A percentile compares a stretch with the other conserved stretches of the same genome.
These are phyloP conservation scores for Chelon auratus DNA, from an alignment of 2,797 vertebrate genomes.

Conservation along the genomic window DNA sequence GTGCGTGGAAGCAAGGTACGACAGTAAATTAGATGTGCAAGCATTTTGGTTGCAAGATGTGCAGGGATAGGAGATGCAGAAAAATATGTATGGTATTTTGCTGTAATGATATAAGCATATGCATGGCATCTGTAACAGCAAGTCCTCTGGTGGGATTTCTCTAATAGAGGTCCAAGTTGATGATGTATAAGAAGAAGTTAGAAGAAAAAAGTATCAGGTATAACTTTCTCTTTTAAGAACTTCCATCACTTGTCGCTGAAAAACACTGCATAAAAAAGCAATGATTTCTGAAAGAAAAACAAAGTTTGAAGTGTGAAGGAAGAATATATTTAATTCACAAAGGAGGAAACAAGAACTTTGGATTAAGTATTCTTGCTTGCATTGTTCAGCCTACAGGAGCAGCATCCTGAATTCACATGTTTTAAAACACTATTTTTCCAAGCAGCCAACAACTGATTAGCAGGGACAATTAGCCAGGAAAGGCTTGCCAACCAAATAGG, in stretches of 20 bases:
- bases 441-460: conserved; percentile 75
- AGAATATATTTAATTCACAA: conserved; percentile 17
- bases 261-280: background rate
- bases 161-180: conserved; percentile 12
- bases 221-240: conserved; percentile 26
- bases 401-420: conserved; percentile 47
- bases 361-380: conserved; percentile 42
- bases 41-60: conserved; percentile 50
- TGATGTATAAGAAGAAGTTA: conserved; percentile 1
- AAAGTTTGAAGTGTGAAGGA: conserved; percentile 2
- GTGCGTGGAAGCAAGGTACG: conserved; percentile 59
- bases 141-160: conserved; percentile 27
- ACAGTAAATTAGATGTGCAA: conserved; percentile 64
- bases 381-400: conserved; percentile 48
- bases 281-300: background rate
- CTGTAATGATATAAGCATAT: conserved; percentile 47
- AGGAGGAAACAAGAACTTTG: conserved; percentile 20
- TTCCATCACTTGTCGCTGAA: conserved; percentile 10
- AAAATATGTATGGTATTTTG: conserved; percentile 29
- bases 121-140: conserved; percentile 35
- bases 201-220: background rate
- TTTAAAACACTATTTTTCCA: conserved; percentile 67
- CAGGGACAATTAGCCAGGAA: conserved; percentile 73
- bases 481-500: conserved; percentile 69
- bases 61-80: conserved; percentile 4